Evolutionary conservation across 37 sponge, comb jelly and placozoan species (phyloP).

Genomic region (Chondrilla cf. caribensis): DNA sequence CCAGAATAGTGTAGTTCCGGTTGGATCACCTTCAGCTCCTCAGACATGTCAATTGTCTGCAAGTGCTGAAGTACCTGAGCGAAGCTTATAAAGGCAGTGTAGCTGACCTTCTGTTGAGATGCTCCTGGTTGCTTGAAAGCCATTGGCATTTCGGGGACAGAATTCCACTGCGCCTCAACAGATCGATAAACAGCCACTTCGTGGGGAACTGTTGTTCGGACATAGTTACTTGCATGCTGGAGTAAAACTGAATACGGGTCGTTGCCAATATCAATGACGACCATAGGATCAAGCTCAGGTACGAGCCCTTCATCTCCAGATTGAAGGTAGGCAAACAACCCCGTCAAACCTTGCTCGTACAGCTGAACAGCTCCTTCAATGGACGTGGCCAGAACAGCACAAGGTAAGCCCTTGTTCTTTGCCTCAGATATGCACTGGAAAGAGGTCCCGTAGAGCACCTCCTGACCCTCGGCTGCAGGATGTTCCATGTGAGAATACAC

Average conservation of each 20-base stretch:
- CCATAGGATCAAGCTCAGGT: background rate
- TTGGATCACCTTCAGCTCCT: conserved; percentile 30
- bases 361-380: conserved; percentile 56
- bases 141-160: conserved; percentile 9
- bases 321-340: conserved; percentile 29
- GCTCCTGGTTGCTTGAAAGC: background rate
- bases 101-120: background rate
- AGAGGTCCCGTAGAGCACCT: conserved; percentile 58
- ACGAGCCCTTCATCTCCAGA: background rate
- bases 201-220: background rate
- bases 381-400: conserved; percentile 55
- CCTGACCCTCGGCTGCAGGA: background rate
- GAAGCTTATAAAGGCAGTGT: conserved; percentile 36
- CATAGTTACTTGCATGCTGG: background rate
- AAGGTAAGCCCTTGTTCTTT: conserved; percentile 37
- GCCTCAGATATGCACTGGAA: conserved; percentile 46
- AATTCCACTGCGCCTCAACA: background rate
- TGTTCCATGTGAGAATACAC: background rate
- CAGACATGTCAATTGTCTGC: conserved; percentile 37
- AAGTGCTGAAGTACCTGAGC: conserved; percentile 58
- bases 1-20: conserved; percentile 20
- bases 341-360: conserved; percentile 34
- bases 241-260: background rate
- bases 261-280: background rate
- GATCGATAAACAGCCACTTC: background rate